A percentile compares a stretch with the other conserved stretches of the same genome.
These are phyloP conservation scores for Epistrophella euchroma DNA, from an alignment of 2,888 invertebrate genomes.

Conservation along the genomic window DNA sequence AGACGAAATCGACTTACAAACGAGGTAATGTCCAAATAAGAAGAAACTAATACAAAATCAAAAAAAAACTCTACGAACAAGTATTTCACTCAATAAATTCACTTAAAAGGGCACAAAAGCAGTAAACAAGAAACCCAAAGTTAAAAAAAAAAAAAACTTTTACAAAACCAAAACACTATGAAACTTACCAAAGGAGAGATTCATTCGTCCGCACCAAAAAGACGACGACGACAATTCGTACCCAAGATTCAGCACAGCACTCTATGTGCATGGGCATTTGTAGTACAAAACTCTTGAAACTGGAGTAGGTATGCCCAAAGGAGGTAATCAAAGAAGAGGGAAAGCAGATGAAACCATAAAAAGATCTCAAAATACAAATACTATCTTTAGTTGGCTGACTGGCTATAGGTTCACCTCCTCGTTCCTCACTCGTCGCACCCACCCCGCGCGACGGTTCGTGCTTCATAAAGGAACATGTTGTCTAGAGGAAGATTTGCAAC, in stretches of 20 bases:
- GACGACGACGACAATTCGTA: background rate
- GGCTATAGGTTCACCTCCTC: background rate
- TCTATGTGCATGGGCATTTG: slow-evolving; percentile 1
- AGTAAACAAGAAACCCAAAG: slow-evolving; percentile 22
- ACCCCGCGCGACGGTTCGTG: background rate
- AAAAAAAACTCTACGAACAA: slow-evolving; percentile 17
- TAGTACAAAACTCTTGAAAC: slow-evolving; percentile 24
- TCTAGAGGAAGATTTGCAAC: slow-evolving; percentile 31
- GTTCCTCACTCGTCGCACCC: background rate
- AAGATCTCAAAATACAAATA: slow-evolving; percentile 46
- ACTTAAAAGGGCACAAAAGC: slow-evolving; percentile 53
- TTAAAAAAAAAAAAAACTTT: background rate
- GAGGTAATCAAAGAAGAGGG: slow-evolving; percentile 31
- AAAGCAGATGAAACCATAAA: slow-evolving; percentile 50
- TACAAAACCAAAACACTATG: slow-evolving; percentile 22
- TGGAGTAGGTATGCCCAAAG: slow-evolving; percentile 23
- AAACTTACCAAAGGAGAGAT: background rate
- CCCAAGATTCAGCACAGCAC: slow-evolving; percentile 3
- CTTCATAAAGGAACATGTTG: slow-evolving; percentile 26
- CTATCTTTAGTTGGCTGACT: slow-evolving; percentile 7
- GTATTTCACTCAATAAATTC: slow-evolving; percentile 42
- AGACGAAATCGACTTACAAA: slow-evolving; percentile 62
- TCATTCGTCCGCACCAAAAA: slow-evolving; percentile 15
- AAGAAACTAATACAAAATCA: slow-evolving; percentile 5
- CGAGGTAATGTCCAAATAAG: slow-evolving; percentile 61